Base-by-base conservation (phyloP, 2,113 vertebrate genomes). In the Saccopteryx leptura region DNA sequence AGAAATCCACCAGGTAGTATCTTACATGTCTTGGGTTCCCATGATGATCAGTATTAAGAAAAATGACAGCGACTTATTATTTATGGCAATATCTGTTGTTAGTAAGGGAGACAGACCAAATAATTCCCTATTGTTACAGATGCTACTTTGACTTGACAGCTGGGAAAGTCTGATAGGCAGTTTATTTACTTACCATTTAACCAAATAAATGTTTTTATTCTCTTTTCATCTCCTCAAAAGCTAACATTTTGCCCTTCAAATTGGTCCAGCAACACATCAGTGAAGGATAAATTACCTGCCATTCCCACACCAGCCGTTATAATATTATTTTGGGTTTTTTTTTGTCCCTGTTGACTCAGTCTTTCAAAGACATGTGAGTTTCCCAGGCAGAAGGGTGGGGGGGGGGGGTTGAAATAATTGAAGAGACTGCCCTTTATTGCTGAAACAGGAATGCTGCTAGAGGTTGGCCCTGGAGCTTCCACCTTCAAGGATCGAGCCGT, bases 171-270 rank as follows among this genome's bases (percentile, higher is more conserved):
- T 91, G 93, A 97, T 96, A 97, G 81, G 86, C 66, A 96, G 92
- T 81, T 76, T 56, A 94, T 91, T 98, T 74, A 68, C 93, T 80
- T 97, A 93, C 88, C 7, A 96, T 97, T 66, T 86, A 98, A 90
- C 82, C 95, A 96, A 96, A 95, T 87, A 93, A 79, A 92, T 76
- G 69, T 97, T 96, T 96, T 96, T 83, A 86, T 91, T 97, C 94
- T 94, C 93, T 96, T 97, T 97, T 83, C 94, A 71, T 91, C 96
- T 96, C 94, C 87, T 96, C 94, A 96, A 97, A 97, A 93, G 95
- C 96, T 96, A 96, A 97, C 92, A 96, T 96, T 96, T 95, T 0
- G 4, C 86, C 95, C 83, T 95, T 75, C 96, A 97, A 97, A 97
- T 91, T 97, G 96, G 93, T 96, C 93, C 65, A 90, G 97, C 79